These are phyloP conservation scores for Forficula auricularia DNA, from an alignment of 1,140 invertebrate species.

Conservation along the genomic window DNA sequence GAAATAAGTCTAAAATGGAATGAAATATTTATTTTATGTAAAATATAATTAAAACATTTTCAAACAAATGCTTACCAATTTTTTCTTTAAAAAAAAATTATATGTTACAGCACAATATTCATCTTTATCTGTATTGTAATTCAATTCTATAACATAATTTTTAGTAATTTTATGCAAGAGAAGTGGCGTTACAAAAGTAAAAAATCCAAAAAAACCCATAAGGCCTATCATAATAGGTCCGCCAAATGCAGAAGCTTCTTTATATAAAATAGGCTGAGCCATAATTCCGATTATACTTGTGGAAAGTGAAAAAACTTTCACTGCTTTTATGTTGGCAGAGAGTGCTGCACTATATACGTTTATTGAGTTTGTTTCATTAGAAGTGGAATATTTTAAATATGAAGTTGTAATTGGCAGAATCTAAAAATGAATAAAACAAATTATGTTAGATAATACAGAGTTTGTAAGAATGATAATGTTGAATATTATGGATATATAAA, in stretches of 20 bases:
- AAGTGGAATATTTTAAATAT: background rate
- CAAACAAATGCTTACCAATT: slow-evolving; percentile 32
- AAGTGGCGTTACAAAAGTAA: slow-evolving; percentile 65
- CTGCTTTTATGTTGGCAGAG: slow-evolving; percentile 40
- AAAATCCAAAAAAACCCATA: slow-evolving; percentile 49
- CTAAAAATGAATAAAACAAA: no score
- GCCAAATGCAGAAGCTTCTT: slow-evolving; percentile 35
- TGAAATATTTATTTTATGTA: slow-evolving; percentile 49
- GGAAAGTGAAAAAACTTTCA: slow-evolving; percentile 65
- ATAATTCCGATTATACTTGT: slow-evolving; percentile 49
- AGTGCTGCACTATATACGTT: slow-evolving; percentile 46
- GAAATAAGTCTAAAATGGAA: slow-evolving; percentile 47
- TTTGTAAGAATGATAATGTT: no score
- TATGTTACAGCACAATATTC: slow-evolving; percentile 51
- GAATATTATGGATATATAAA: no score
- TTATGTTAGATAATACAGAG: no score
- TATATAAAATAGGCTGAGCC: slow-evolving; percentile 52
- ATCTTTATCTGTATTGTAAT: slow-evolving; percentile 43
- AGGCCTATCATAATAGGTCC: slow-evolving; percentile 36
- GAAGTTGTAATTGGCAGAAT: no score
- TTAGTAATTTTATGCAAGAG: slow-evolving; percentile 66
- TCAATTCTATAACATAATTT: slow-evolving; percentile 64
- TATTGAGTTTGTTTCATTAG: background rate
- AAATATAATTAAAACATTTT: slow-evolving; percentile 6
- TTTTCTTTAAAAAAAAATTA: slow-evolving; percentile 42